These are phyloP conservation scores for Silurus meridionalis DNA, from an alignment of 2,113 vertebrate species.

Conservation along the genomic window DNA sequence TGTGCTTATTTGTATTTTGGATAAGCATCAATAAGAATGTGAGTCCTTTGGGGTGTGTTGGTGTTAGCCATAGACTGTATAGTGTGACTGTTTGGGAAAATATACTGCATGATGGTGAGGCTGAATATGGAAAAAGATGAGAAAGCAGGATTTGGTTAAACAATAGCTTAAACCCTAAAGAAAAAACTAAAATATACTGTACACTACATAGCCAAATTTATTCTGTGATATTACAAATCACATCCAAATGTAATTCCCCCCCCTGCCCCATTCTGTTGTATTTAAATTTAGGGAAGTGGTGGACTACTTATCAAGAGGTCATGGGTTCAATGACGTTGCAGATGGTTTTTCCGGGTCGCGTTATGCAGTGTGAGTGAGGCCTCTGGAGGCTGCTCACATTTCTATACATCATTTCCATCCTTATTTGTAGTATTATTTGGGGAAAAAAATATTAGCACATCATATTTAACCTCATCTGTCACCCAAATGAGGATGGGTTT, in stretches of 20 bases:
- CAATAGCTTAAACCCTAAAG: too few species aligned
- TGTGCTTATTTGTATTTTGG: neutral
- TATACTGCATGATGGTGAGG: neutral
- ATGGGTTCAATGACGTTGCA: too few species aligned
- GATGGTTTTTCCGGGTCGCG: too few species aligned
- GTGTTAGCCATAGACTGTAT: neutral
- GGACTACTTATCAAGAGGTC: too few species aligned
- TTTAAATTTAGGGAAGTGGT: too few species aligned
- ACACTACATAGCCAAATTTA: neutral
- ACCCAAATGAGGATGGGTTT: too few species aligned
- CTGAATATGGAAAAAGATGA: neutral
- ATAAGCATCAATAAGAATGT: slow-evolving; percentile 1
- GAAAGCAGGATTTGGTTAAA: neutral
- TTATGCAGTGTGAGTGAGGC: too few species aligned
- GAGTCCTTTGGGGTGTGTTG: neutral
- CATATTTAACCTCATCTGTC: too few species aligned
- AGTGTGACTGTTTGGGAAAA: neutral
- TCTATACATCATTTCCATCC: too few species aligned
- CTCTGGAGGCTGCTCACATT: too few species aligned
- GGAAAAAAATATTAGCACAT: too few species aligned
- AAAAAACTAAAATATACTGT: neutral
- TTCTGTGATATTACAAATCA: neutral
- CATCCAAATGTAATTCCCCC: neutral
- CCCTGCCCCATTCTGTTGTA: neutral
- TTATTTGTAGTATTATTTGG: too few species aligned